Conservation (phyloP, 2,888 invertebrate genomes). For the Pterostichus madidus region DNA sequence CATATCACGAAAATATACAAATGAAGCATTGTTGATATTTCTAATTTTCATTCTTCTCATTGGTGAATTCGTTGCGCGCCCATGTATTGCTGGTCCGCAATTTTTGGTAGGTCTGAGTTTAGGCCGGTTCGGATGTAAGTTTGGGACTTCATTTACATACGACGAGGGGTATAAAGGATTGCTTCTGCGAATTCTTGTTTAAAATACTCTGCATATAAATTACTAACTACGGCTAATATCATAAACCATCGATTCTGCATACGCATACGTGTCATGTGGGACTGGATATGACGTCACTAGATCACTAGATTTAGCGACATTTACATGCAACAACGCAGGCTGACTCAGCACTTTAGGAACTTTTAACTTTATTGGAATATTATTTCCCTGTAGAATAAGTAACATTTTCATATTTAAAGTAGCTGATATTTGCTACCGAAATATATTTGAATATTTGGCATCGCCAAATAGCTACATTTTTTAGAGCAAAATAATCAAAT, state of each 20-base stretch:
- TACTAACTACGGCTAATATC: constrained; percentile 29
- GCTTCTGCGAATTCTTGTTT: constrained; percentile 38
- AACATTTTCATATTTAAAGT: no score
- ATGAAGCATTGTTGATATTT: neutral
- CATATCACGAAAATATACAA: neutral
- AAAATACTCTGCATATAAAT: constrained; percentile 59
- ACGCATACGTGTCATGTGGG: constrained; percentile 32
- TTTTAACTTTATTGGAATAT: no score
- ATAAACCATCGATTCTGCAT: constrained; percentile 55
- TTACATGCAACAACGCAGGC: constrained; percentile 2
- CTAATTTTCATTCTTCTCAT: constrained; percentile 12
- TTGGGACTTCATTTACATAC: constrained; percentile 53
- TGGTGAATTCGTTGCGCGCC: constrained; percentile 16
- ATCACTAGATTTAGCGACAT: constrained; percentile 31
- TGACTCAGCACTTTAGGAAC: neutral
- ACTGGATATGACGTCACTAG: neutral
- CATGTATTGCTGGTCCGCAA: neutral
- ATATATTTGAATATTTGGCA: no score
- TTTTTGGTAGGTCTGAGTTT: constrained; percentile 17
- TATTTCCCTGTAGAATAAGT: no score
- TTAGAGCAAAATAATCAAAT: no score
- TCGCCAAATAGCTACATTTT: no score
- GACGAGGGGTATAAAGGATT: constrained; percentile 46
- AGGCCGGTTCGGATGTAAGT: constrained; percentile 35
- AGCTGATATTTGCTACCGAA: no score